Base-by-base conservation (phyloP, 2,113 vertebrate genomes). In the Phaethon lepturus region DNA sequence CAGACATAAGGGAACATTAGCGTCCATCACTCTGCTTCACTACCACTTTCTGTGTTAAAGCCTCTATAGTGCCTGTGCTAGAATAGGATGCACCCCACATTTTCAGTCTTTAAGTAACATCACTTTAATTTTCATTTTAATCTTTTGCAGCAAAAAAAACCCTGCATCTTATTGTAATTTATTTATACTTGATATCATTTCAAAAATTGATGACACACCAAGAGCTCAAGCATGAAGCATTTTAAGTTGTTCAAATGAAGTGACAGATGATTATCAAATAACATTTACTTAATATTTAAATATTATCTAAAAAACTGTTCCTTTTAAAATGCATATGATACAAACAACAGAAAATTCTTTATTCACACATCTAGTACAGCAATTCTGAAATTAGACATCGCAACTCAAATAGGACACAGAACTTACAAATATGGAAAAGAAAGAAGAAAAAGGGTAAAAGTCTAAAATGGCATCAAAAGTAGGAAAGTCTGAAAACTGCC, bases 181-280 rank as follows among this genome's bases (percentile, higher is more conserved):
- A 97, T 97, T 97, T 97, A 97, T 98, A 98, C 95, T 93, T 97
- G 85, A 98, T 96, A 94, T 96, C 8, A 95, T 97, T 93, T 97
- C 97, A 97, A 98, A 95, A 98, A 96, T 67, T 95, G 90, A 91
- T 96, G 88, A 74, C 92, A 91, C 62, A 94, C 90, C 68, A 96
- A 52, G 92, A 96, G 95, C 93, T 97, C 94, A 97, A 93, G 96
- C 98, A 97, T 97, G 94, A 98, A 97, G 58, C 84, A 88, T 91
- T 83, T 96, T 92, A 73, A 97, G 97, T 98, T 96, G 96, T 97
- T 89, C 90, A 96, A 72, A 96, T 64, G 40, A 96, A 96, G 73
- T 93, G 96, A 95, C 90, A 95, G 75, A 84, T 84, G 38, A 95
- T 97, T 92, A 98, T 91, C 81, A 97, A 95, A 87, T 68, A 97